phyloP scores from a whole-genome alignment of 2,888 invertebrate genomes.

The Plagodis pulveraria region DNA sequence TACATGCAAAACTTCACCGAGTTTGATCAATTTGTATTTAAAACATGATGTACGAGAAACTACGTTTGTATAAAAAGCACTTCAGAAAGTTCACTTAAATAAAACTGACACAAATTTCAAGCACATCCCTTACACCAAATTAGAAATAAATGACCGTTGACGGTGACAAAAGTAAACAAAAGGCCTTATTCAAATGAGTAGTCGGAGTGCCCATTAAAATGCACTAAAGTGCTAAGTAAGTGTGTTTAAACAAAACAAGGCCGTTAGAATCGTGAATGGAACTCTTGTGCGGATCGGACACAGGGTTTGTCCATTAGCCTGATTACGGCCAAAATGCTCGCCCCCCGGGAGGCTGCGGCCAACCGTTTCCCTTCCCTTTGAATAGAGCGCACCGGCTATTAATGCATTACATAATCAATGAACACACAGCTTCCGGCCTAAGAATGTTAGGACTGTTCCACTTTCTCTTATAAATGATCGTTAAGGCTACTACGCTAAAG shows the following conservation, averaged over 20 bases:
- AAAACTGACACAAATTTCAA: no score
- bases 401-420: conserved; percentile 5
- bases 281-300: conserved; percentile 68
- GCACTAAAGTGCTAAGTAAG: conserved; percentile 59
- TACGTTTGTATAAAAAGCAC: no score
- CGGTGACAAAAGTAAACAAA: conserved; percentile 8
- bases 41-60: no score
- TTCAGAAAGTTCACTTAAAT: no score
- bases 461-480: no score
- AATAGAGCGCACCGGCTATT: conserved; percentile 46
- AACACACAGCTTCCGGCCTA: no score
- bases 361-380: conserved; percentile 56
- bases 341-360: conserved; percentile 61
- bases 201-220: conserved; percentile 40
- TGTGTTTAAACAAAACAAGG: conserved; percentile 67
- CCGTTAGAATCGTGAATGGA: conserved; percentile 68
- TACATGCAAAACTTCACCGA: no score
- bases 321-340: conserved; percentile 79
- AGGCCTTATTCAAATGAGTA: conserved; percentile 36
- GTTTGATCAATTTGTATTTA: no score
- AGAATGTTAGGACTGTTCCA: no score
- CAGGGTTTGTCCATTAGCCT: conserved; percentile 79
- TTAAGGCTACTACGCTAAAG: no score
- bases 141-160: neutral
- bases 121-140: no score